Base-by-base conservation (phyloP, 2,113 vertebrate species). In the Tetrao urogallus region DNA sequence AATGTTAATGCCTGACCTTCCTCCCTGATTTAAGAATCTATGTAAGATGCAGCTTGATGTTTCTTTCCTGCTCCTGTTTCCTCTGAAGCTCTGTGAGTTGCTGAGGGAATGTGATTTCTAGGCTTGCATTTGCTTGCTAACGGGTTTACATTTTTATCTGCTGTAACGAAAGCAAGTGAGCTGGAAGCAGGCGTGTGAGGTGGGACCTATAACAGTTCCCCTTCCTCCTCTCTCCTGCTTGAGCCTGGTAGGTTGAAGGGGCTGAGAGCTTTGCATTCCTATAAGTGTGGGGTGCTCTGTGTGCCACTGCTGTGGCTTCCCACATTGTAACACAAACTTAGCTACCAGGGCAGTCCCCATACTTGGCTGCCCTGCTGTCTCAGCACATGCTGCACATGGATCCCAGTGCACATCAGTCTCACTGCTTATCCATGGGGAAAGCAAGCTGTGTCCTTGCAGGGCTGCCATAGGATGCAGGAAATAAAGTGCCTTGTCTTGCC, bases 231-330 rank as follows among this genome's bases (percentile, higher is more conserved):
- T 24, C 58, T 88, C 36, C 89, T 61, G 32, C 1, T 3, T 71
- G 71, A 84, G 61, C 38, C 63, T 66, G 32, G 32, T 34, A n/a
- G n/a, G 14, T 80, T 72, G 79, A 52, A 52, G 38, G 61, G 42
- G 8, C 10, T 72, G 66, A 69, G 22, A n/a, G n/a, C 40, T 89
- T 48, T 61, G 10, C 78, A 30, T n/a, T 47, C 25, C 48, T 72
- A 0, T 60, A 34, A 28, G 16, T 3, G 2, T 12, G 24, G 22
- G 13, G 4, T 0, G 1, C 17, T 22, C 15, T 13, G 13, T 34
- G 21, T 69, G 66, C 24, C 32, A 25, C 43, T 17, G 18, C 8
- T 52, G 69, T 19, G 25, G 16, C 36, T 64, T 27, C 25, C 11
- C 36, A 28, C 25, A 11, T 40, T 13, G 25, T 64, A 28, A 40